Evolutionary conservation across 2,888 invertebrate species (phyloP).

Genomic region (Agrochola macilenta): DNA sequence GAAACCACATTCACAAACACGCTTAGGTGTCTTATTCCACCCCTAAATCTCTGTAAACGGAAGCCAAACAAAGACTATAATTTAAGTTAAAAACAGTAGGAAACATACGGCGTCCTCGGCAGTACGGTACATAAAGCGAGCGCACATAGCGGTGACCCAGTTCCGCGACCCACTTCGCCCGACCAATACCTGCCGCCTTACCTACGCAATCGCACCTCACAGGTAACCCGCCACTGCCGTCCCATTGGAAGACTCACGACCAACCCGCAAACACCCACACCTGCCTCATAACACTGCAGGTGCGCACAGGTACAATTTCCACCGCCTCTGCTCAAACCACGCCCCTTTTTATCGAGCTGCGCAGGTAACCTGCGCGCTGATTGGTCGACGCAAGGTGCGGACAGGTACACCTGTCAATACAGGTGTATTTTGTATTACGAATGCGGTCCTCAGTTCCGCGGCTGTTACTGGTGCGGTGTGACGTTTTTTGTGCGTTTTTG

Average conservation of each 20-base stretch:
- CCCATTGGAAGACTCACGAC: conserved; percentile 75
- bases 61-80: conserved; percentile 63
- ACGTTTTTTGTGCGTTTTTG: conserved; percentile 65
- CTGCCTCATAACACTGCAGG: conserved; percentile 78
- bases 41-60: conserved; percentile 57
- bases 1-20: conserved; percentile 47
- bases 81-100: conserved; percentile 62
- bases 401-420: conserved; percentile 82
- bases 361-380: conserved; percentile 89
- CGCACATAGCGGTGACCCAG: conserved; percentile 72
- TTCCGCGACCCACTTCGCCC: conserved; percentile 71
- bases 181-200: conserved; percentile 78
- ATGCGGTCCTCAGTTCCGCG: conserved; percentile 68
- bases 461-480: conserved; percentile 61
- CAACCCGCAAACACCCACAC: conserved; percentile 77
- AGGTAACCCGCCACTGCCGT: conserved; percentile 74
- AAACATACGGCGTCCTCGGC: conserved; percentile 49
- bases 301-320: conserved; percentile 79
- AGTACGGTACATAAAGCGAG: conserved; percentile 37
- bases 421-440: conserved; percentile 78
- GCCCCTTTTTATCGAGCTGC: conserved; percentile 89
- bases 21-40: conserved; percentile 53
- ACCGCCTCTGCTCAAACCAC: conserved; percentile 79
- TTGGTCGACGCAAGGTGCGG: conserved; percentile 83
- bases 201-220: conserved; percentile 74